Conservation (phyloP, 2,797 vertebrate genomes). For the Bradypodion pumilum region DNA sequence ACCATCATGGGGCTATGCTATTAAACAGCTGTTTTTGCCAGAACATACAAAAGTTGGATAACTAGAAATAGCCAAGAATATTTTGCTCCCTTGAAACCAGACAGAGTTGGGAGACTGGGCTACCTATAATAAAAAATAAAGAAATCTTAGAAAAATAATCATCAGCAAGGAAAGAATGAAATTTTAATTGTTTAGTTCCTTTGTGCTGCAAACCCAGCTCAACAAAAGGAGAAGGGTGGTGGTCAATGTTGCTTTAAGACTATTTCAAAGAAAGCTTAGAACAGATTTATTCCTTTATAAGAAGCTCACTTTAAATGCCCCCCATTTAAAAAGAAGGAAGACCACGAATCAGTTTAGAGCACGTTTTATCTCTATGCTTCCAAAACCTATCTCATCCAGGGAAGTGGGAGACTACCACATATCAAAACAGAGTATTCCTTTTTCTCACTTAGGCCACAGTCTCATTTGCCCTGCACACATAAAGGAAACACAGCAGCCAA, state of each 20-base stretch:
- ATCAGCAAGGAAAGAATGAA: neutral
- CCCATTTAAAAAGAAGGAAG: constrained; percentile 32
- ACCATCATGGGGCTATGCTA: no score
- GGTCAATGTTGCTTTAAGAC: fast-evolving
- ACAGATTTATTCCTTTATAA: constrained; percentile 47
- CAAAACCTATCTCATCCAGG: constrained; percentile 18
- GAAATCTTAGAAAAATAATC: neutral
- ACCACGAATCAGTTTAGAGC: constrained; percentile 37
- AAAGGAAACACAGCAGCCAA: neutral
- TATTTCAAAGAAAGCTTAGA: constrained; percentile 26
- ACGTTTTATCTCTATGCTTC: constrained; percentile 34
- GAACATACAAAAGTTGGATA: neutral
- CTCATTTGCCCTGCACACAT: constrained; percentile 11
- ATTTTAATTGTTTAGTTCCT: neutral
- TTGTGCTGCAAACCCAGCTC: neutral
- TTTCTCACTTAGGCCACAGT: fast-evolving
- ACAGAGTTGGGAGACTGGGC: neutral
- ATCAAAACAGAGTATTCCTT: constrained; percentile 6
- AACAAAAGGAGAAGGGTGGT: neutral
- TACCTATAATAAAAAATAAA: neutral
- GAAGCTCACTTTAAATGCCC: constrained; percentile 27
- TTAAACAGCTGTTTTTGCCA: neutral
- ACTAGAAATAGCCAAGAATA: neutral
- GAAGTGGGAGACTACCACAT: fast-evolving
- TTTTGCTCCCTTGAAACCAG: neutral